These are phyloP conservation scores for Chionodraco myersi DNA, from an alignment of 2,113 vertebrate genomes.

Conservation along the genomic window DNA sequence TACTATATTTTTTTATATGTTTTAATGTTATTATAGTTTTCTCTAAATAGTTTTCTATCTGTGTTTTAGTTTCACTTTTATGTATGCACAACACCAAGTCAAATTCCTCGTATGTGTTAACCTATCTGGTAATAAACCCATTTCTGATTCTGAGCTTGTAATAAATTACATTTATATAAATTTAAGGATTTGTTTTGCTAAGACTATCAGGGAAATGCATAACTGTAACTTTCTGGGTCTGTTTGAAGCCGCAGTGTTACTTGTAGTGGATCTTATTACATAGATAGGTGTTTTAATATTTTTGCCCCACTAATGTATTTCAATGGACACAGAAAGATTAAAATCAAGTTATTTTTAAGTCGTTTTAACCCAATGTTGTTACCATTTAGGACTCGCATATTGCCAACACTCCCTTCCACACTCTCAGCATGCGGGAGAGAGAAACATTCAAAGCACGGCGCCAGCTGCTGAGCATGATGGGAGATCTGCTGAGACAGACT, in stretches of 20 bases:
- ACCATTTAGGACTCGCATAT: conserved; percentile 81
- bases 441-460: conserved; percentile 74
- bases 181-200: no score
- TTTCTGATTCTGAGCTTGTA: no score
- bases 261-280: neutral
- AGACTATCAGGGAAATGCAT: no score
- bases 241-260: neutral
- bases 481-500: conserved; percentile 71
- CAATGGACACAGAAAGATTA: neutral
- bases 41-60: no score
- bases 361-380: neutral
- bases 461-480: conserved; percentile 82
- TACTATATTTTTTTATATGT: no score
- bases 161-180: no score
- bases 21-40: no score
- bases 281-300: neutral
- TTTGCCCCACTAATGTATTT: neutral
- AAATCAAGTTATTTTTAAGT: neutral
- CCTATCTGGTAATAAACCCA: no score
- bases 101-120: no score
- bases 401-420: conserved; percentile 83
- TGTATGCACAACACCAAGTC: no score
- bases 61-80: no score
- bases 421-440: conserved; percentile 75
- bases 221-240: no score